These are phyloP conservation scores for Trypoxylon attenuatum DNA, from an alignment of 2,888 invertebrate genomes.

Conservation along the genomic window DNA sequence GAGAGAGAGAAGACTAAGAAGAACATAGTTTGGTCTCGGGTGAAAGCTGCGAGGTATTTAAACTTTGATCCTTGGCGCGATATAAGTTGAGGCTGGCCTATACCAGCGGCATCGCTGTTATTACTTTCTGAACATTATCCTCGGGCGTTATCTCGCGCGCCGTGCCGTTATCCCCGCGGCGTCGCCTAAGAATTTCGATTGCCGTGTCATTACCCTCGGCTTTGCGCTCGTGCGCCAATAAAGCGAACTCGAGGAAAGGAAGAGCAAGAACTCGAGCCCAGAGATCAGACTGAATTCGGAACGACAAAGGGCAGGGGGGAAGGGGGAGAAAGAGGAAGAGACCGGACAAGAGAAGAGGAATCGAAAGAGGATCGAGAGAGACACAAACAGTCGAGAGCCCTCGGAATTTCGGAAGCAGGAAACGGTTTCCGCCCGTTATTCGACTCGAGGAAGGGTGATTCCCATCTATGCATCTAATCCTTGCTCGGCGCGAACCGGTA, in stretches of 20 bases:
- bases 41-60: constrained; percentile 27
- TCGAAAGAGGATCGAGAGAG: neutral
- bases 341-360: too few relatives aligned
- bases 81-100: neutral
- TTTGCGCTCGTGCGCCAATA: neutral
- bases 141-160: neutral
- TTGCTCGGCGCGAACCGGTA: constrained; percentile 41
- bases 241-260: too few relatives aligned
- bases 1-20: constrained; percentile 3
- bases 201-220: neutral
- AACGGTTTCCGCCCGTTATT: constrained; percentile 9
- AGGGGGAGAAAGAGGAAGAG: too few relatives aligned
- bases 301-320: too few relatives aligned
- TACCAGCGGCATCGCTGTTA: neutral
- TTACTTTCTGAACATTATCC: neutral
- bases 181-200: neutral
- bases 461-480: constrained; percentile 43
- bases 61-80: constrained; percentile 29
- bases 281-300: too few relatives aligned
- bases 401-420: constrained; percentile 14
- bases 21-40: constrained; percentile 20
- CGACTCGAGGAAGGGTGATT: constrained; percentile 20
- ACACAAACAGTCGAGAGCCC: constrained; percentile 4
- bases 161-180: neutral
- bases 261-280: too few relatives aligned